Evolutionary conservation across 2,113 vertebrate genomes (phyloP).

Genomic region (Albula glossodonta): DNA sequence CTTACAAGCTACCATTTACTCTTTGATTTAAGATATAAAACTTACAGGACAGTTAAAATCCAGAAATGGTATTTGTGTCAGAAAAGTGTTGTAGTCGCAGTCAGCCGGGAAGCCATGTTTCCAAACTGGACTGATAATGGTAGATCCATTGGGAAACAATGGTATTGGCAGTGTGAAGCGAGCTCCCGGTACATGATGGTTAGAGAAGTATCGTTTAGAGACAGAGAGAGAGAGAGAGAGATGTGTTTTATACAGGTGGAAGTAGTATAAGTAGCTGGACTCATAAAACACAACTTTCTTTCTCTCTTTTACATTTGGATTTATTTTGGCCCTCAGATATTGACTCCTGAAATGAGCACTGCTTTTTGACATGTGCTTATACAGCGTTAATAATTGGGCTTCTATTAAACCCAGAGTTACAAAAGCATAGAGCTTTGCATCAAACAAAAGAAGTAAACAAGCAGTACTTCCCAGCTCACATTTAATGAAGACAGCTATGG

Average conservation of each 20-base stretch:
- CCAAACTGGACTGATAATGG: no score
- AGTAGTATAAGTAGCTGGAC: not conserved
- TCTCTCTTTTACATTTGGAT: not conserved
- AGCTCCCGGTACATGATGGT: no score
- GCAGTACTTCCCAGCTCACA: not conserved
- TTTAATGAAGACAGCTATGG: slow-evolving; percentile 3
- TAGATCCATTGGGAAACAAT: no score
- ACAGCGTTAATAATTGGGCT: not conserved
- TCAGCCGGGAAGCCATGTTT: no score
- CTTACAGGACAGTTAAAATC: no score
- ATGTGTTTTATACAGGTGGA: not conserved
- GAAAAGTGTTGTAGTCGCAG: no score
- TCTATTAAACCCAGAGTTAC: not conserved
- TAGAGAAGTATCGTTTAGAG: no score
- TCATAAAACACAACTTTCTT: not conserved
- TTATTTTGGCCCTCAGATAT: not conserved
- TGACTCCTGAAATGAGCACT: not conserved
- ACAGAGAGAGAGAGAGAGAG: not conserved
- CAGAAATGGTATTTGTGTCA: no score
- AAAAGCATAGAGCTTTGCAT: not conserved
- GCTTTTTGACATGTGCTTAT: not conserved
- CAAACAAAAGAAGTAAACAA: not conserved
- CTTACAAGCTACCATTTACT: no score
- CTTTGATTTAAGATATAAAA: no score
- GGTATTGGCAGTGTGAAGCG: no score